phyloP scores from a whole-genome alignment of 2,113 vertebrate species.

The Scolopax mira region DNA sequence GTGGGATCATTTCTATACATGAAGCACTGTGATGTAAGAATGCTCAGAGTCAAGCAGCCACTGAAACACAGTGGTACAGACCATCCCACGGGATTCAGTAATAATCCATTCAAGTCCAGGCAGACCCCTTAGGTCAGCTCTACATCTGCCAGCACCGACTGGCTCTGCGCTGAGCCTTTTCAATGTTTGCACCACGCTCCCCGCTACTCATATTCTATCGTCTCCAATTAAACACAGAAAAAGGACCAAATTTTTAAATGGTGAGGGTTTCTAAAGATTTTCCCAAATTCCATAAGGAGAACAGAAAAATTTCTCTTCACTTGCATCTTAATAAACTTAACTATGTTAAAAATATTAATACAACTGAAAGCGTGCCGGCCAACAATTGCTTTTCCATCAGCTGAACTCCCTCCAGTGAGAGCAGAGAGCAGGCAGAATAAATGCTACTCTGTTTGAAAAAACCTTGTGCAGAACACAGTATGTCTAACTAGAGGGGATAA shows the following conservation, averaged over 20 bases:
- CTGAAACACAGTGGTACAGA: background rate
- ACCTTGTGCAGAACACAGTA: too few relatives aligned
- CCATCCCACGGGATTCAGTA: background rate
- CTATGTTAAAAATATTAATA: background rate
- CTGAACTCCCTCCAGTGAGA: background rate
- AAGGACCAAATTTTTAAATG: accelerated
- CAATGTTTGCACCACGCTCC: background rate
- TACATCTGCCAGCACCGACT: background rate
- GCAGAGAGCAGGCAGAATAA: background rate
- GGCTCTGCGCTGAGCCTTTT: background rate
- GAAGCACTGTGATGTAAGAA: background rate
- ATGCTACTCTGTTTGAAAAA: background rate
- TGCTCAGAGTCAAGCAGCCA: background rate
- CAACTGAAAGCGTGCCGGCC: background rate
- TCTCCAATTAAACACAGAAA: background rate
- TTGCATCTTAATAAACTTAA: background rate
- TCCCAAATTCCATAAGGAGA: background rate
- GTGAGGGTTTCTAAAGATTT: background rate
- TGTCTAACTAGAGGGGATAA: background rate
- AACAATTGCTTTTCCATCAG: background rate
- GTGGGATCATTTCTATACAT: accelerated
- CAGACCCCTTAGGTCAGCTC: background rate
- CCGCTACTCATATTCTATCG: background rate
- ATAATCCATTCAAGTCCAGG: background rate
- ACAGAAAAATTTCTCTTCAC: background rate